Evolutionary conservation across 2,888 invertebrate species (phyloP).

Genomic region (Capitulum mitella): DNA sequence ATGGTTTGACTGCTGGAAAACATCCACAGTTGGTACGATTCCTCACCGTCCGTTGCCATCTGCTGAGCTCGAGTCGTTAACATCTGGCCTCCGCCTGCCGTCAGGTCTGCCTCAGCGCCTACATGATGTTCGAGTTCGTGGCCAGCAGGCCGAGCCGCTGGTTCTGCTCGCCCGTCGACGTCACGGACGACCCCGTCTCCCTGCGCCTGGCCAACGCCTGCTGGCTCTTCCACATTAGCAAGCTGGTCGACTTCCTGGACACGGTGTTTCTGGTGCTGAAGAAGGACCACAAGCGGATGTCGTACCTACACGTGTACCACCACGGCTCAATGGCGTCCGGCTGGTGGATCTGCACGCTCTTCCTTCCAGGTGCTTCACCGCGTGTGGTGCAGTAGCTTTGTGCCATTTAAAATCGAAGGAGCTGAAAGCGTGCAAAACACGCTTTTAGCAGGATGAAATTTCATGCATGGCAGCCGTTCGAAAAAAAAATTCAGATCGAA

Average conservation of each 20-base stretch:
- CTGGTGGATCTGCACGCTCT: slow-evolving; percentile 34
- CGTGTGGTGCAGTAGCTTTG: too few relatives aligned
- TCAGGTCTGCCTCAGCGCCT: neutral
- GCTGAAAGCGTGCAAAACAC: too few relatives aligned
- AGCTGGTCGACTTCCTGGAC: slow-evolving; percentile 35
- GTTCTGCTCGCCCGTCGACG: neutral
- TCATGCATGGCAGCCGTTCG: too few relatives aligned
- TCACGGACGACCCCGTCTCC: neutral
- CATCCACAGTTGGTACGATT: too few relatives aligned
- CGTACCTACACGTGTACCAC: slow-evolving; percentile 36
- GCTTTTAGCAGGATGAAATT: too few relatives aligned
- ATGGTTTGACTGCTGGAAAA: too few relatives aligned
- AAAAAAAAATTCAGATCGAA: too few relatives aligned
- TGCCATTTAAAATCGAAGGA: too few relatives aligned
- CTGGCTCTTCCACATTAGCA: slow-evolving; percentile 30
- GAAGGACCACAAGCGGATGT: slow-evolving; percentile 34
- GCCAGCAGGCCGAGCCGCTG: neutral
- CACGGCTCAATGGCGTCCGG: slow-evolving; percentile 32
- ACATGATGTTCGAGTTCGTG: neutral
- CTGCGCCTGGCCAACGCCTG: slow-evolving; percentile 11
- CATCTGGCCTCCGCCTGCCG: neutral
- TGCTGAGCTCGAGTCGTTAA: neutral
- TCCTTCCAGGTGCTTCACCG: slow-evolving; percentile 32
- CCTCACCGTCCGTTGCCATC: too few relatives aligned
- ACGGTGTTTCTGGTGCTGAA: slow-evolving; percentile 36